These are phyloP conservation scores for Pyrrhosoma nymphula DNA, from an alignment of 2,888 invertebrate species.

Conservation along the genomic window DNA sequence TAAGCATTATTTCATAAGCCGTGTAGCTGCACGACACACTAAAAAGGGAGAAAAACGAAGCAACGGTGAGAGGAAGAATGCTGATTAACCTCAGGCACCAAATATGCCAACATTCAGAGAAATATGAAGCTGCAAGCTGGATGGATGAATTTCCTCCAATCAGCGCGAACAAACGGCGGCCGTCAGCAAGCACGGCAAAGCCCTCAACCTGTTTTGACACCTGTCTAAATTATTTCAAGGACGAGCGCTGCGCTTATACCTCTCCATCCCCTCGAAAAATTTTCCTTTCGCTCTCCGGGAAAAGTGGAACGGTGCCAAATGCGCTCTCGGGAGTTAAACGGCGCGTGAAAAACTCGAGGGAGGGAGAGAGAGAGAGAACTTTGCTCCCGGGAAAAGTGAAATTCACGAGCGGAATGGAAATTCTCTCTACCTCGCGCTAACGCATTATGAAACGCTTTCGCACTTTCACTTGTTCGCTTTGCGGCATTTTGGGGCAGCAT, in stretches of 20 bases:
- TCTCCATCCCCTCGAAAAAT: neutral
- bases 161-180: neutral
- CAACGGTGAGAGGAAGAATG: too few relatives aligned
- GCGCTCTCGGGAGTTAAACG: neutral
- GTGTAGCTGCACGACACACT: too few relatives aligned
- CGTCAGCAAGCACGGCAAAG: neutral
- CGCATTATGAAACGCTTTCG: neutral
- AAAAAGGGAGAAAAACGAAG: too few relatives aligned
- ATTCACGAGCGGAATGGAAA: neutral
- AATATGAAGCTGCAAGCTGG: too few relatives aligned
- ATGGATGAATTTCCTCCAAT: too few relatives aligned
- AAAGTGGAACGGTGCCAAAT: neutral
- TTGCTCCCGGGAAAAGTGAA: conserved; percentile 15
- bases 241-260: neutral
- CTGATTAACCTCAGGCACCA: too few relatives aligned
- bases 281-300: neutral
- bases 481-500: neutral
- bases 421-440: neutral
- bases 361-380: neutral
- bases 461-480: neutral
- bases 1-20: too few relatives aligned
- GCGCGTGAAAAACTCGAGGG: neutral
- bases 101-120: too few relatives aligned
- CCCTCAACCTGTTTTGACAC: neutral
- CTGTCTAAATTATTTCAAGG: conserved; percentile 37